Evolutionary conservation across 2,888 invertebrate species (phyloP), one percentile per base, ranked within the genome.

Genomic region (Limenitis camilla): DNA sequence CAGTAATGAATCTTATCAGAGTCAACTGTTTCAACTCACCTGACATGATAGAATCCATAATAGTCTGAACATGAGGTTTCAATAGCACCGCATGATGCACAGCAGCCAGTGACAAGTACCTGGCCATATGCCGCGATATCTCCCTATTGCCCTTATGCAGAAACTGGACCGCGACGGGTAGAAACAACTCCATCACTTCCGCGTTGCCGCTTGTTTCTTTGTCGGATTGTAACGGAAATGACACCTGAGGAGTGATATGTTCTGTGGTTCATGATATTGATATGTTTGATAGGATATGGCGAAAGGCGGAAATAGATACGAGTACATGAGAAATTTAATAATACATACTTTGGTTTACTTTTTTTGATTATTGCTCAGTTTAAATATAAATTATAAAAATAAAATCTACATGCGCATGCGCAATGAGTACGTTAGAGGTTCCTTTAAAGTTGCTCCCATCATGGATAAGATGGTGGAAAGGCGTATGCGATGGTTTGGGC

Each of bases 81-180:
- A 98, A 84, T 58, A 97, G 82, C 58, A 92, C 92, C 4, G 96
- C 94, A 80, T 97, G 96, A 71, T 96, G 95, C 55, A 96, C 95
- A 48, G 97, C 97, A 9, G 97, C 97, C 61, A 98, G 84, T 0
- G 96, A 96, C 46, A 98, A 89, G 78, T 98, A 98, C 46, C 96
- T 94, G 38, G 96, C 95, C 89, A 97, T 93, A 74, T 96, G 96
- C 53, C 96, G 89, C 0, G 95, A 95, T 58, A 98, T 89, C 77
- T 97, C 97, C 59, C 92, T 91, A 79, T 97, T 97, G 49, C 95
- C 95, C 73, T 95, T 95, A 68, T 95, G 94, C 46, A 98, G 84
- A 78, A 96, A 96, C 80, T 96, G 95, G 1, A 98, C 96, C 2
- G 97, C 96, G 5, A 96, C 93, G 0, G 97, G 97, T 60, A 98